Conservation (phyloP, 1,140 invertebrate species). For the Nylanderia fulva region DNA sequence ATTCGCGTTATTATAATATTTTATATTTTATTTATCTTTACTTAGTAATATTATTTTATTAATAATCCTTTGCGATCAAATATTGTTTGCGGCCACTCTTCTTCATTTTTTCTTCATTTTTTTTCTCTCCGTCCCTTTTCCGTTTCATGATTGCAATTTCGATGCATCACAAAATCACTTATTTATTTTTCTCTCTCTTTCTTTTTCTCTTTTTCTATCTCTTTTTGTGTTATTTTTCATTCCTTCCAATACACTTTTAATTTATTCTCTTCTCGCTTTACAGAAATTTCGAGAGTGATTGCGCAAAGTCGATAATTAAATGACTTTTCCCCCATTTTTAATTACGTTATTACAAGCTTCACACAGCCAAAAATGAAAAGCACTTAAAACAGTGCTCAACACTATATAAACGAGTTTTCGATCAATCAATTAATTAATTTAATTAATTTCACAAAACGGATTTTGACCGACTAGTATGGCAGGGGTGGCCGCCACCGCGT, state of each 20-base stretch:
- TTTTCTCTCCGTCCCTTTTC: conserved; percentile 11
- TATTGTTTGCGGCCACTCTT: background rate
- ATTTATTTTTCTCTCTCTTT: background rate
- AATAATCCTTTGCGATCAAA: conserved; percentile 39
- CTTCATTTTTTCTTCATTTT: conserved; percentile 7
- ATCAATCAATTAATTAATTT: conserved; percentile 78
- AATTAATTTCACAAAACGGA: conserved; percentile 79
- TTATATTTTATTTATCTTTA: conserved; percentile 65
- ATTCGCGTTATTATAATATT: conserved; percentile 67
- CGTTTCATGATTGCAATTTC: conserved; percentile 24
- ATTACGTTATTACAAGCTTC: conserved; percentile 80
- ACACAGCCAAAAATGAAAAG: conserved; percentile 84
- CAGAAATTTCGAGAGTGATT: conserved; percentile 74
- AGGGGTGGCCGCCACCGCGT: conserved; percentile 70
- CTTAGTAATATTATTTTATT: conserved; percentile 61
- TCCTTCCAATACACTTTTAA: background rate
- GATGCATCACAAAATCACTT: background rate
- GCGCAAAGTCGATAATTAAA: conserved; percentile 74
- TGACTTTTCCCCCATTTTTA: conserved; percentile 62
- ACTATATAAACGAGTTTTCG: conserved; percentile 78
- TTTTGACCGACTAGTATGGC: conserved; percentile 78
- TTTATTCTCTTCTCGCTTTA: conserved; percentile 5
- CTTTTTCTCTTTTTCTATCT: background rate
- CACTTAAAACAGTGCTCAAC: conserved; percentile 85
- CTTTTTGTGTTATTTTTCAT: background rate